Evolutionary conservation across 1,140 invertebrate genomes (phyloP), one percentile per base, ranked within the genome.

Genomic region (Liolophura sinensis): DNA sequence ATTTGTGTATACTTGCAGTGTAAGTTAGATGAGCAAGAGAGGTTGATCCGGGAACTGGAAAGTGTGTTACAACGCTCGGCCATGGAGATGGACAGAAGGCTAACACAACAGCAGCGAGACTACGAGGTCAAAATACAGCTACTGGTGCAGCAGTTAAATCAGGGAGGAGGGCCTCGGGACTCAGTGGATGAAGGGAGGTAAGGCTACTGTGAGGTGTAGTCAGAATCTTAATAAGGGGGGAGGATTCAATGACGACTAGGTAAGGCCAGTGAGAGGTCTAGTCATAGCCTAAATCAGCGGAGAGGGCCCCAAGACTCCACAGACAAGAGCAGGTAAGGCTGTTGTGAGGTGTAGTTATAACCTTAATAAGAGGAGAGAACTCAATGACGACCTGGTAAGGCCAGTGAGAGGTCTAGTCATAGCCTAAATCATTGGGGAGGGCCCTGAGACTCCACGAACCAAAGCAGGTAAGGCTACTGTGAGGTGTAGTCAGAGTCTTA

Each of bases 121-220:
- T 83, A 85, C 69, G 85, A 87, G 68, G 78, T 82, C 67, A 85
- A 85, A 67, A 84, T 85, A 52, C 78, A 83, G 57, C 51, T 83
- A 27, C 69, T 87, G 50, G 79, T 85, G 73, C 76, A 80, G n/a
- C 85, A 86, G 67, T 40, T 79, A 31, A 27, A 58, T 25, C 25
- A 65, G 54, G 50, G 80, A 84, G 64, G 72, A 58, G 70, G 57
- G 63, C 27, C 59, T 54, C 47, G 27, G 9, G 50, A 15, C 59
- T 55, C 48, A 47, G 22, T 48, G 57, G 54, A 40, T 49, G 71
- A 49, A 59, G 51, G 6, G 40, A n/a, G 14, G 49, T 18, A n/a
- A 22, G 31, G 31, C 31, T 9, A 40, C 3, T 40, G 31, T 40
- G 3, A 40, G 31, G 31, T 40, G 31, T 40, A 40, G 3, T 5